phyloP scores from a whole-genome alignment of 1,140 invertebrate genomes.

The Hetaerina americana region DNA sequence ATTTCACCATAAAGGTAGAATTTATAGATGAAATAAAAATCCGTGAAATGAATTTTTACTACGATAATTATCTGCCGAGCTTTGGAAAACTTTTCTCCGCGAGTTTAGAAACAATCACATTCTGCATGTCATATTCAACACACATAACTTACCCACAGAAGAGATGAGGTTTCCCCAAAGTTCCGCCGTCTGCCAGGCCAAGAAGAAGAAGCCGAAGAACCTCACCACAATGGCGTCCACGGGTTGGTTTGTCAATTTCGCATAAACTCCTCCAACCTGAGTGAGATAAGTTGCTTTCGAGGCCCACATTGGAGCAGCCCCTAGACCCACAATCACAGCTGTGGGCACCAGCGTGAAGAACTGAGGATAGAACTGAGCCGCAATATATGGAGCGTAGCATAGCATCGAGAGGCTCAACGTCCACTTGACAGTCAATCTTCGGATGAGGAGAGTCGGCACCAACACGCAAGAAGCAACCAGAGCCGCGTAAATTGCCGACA shows the following conservation, averaged over 20 bases:
- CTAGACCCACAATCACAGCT: constrained; percentile 75
- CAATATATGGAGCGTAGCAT: constrained; percentile 88
- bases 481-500: constrained; percentile 77
- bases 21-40: too few relatives aligned
- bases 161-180: constrained; percentile 93
- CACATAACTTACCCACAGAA: constrained; percentile 76
- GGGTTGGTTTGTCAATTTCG: constrained; percentile 71
- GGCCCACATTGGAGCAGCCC: constrained; percentile 92
- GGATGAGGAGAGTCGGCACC: constrained; percentile 78
- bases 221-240: constrained; percentile 81
- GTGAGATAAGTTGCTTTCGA: constrained; percentile 92
- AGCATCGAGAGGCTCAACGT: constrained; percentile 82
- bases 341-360: constrained; percentile 88
- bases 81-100: too few relatives aligned
- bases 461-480: constrained; percentile 86
- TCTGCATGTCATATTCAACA: too few relatives aligned
- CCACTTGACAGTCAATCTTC: constrained; percentile 86
- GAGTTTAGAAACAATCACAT: too few relatives aligned
- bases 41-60: too few relatives aligned
- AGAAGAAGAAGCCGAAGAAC: constrained; percentile 97
- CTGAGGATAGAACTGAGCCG: constrained; percentile 77
- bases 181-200: constrained; percentile 90
- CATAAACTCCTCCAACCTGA: constrained; percentile 78
- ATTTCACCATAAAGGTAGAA: too few relatives aligned
- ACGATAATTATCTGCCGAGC: too few relatives aligned